A percentile compares a stretch with the other conserved stretches of the same genome.
phyloP scores from a whole-genome alignment of 2,797 vertebrate genomes.

The Xenentodon cancila region DNA sequence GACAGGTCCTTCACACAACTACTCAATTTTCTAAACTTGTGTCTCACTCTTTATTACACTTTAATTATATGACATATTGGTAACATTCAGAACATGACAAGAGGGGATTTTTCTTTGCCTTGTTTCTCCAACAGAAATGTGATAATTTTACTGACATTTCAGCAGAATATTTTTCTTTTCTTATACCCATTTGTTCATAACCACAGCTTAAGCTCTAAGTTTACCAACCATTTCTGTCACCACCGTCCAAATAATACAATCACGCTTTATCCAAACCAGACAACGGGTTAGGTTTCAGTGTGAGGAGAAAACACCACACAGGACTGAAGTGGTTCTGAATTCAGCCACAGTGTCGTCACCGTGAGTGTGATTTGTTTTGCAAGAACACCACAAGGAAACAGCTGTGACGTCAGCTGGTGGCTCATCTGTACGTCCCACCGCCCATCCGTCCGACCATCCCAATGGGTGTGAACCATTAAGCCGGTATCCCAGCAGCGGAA shows the following conservation, averaged over 20 bases:
- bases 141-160: slow-evolving; percentile 42
- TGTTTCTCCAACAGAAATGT: slow-evolving; percentile 26
- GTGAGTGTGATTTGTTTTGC: slow-evolving; percentile 45
- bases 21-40: no score
- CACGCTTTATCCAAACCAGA: slow-evolving; percentile 11
- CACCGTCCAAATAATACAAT: background rate
- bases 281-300: slow-evolving; percentile 35
- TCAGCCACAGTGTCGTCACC: slow-evolving; percentile 51
- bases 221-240: background rate
- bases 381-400: slow-evolving; percentile 52
- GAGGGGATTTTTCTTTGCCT: background rate
- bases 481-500: slow-evolving; percentile 17
- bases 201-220: background rate
- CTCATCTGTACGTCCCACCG: slow-evolving; percentile 23
- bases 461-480: slow-evolving; percentile 40
- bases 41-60: no score
- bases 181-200: background rate
- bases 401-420: slow-evolving; percentile 32
- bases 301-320: slow-evolving; percentile 38
- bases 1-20: no score
- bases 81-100: no score
- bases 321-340: slow-evolving; percentile 54
- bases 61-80: no score
- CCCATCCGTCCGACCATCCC: slow-evolving; percentile 19
- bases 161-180: background rate